A percentile compares a stretch with the other conserved stretches of the same genome.
These are phyloP conservation scores for Pseudomugil gertrudae DNA, from an alignment of 2,797 vertebrate genomes.

Conservation along the genomic window DNA sequence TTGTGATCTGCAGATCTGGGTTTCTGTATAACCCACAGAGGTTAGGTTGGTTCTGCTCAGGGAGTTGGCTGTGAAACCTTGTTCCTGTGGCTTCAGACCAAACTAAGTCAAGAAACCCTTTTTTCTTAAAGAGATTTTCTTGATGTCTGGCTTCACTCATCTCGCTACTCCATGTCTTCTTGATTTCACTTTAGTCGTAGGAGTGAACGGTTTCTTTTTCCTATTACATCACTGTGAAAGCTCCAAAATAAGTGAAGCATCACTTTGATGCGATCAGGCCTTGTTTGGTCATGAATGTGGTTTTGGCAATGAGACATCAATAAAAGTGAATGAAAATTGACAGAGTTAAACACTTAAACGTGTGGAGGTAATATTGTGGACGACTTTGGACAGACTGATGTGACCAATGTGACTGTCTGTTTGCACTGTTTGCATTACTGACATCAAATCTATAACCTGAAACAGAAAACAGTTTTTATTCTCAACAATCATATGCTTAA, in stretches of 20 bases:
- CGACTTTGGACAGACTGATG: slow-evolving; percentile 26
- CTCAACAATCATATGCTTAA: neutral
- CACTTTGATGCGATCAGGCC: slow-evolving; percentile 56
- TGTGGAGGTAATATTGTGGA: slow-evolving; percentile 36
- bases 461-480: slow-evolving; percentile 19
- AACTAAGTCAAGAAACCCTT: slow-evolving; percentile 53
- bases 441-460: slow-evolving; percentile 29
- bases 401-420: slow-evolving; percentile 25
- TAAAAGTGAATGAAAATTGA: slow-evolving; percentile 64
- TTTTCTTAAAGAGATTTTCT: slow-evolving; percentile 45
- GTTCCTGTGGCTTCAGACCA: slow-evolving; percentile 67
- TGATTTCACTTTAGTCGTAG: slow-evolving; percentile 23
- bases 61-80: slow-evolving; percentile 73
- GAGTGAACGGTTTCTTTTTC: slow-evolving; percentile 18
- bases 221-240: slow-evolving; percentile 27
- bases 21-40: slow-evolving; percentile 56
- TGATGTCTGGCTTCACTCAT: slow-evolving; percentile 70
- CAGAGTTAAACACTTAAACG: slow-evolving; percentile 51
- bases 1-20: slow-evolving; percentile 50
- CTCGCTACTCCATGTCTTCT: slow-evolving; percentile 31
- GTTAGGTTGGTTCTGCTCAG: slow-evolving; percentile 60
- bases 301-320: slow-evolving; percentile 53
- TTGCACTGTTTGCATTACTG: slow-evolving; percentile 32
- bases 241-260: slow-evolving; percentile 46
- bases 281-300: slow-evolving; percentile 71